Conservation (phyloP, 2,888 invertebrate species). For the Catocala fraxini region DNA sequence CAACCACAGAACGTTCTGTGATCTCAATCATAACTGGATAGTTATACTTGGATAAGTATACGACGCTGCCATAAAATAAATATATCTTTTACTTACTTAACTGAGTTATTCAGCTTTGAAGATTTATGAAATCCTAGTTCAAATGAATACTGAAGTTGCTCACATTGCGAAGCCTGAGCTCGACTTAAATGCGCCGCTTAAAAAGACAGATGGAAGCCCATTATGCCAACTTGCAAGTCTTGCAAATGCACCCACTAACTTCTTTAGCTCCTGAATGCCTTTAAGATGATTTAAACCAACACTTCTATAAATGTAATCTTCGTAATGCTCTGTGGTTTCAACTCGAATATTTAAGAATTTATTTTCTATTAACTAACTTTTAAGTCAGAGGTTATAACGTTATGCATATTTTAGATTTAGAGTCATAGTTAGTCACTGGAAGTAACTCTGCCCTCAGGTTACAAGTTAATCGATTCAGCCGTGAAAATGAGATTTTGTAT, state of each 20-base stretch:
- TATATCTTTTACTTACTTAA: neutral
- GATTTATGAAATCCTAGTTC: slow-evolving; percentile 32
- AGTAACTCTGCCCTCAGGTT: no score
- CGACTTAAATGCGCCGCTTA: slow-evolving; percentile 58
- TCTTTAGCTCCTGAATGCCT: slow-evolving; percentile 38
- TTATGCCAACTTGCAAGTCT: slow-evolving; percentile 53
- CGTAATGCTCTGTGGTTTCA: neutral
- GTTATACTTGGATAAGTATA: no score
- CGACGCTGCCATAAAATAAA: no score
- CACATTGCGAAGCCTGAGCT: slow-evolving; percentile 41
- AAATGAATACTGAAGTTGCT: slow-evolving; percentile 46
- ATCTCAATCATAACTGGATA: no score
- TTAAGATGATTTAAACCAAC: slow-evolving; percentile 45
- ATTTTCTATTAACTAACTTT: neutral
- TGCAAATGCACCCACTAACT: slow-evolving; percentile 40
- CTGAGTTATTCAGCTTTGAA: slow-evolving; percentile 17
- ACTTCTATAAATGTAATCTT: slow-evolving; percentile 20
- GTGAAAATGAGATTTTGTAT: no score
- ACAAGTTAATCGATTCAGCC: no score
- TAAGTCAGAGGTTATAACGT: no score
- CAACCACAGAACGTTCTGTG: no score
- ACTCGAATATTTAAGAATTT: neutral
- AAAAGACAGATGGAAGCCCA: slow-evolving; percentile 58
- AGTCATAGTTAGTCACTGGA: no score
- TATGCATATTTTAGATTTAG: no score